A percentile compares a stretch with the other conserved stretches of the same genome.
phyloP scores from a whole-genome alignment of 2,797 vertebrate genomes.

The Cyprinella venusta region DNA sequence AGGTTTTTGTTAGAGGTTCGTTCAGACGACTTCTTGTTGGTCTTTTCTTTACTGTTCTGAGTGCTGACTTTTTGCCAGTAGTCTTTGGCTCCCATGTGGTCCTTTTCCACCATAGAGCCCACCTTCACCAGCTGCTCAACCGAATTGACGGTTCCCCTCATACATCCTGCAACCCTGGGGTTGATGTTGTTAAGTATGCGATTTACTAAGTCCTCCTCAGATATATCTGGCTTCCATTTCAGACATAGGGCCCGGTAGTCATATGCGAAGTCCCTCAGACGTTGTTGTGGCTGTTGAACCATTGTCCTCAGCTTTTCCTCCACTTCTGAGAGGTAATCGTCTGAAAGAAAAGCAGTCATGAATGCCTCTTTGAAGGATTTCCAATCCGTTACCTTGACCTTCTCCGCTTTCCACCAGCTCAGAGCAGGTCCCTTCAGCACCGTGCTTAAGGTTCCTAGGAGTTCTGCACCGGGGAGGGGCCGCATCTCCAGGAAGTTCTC shows the following conservation, averaged over 20 bases:
- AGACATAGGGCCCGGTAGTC: background rate
- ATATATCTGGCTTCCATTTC: background rate
- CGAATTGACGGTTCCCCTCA: background rate
- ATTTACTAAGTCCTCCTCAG: background rate
- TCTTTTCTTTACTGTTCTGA: too few relatives aligned
- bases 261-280: background rate
- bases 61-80: too few relatives aligned
- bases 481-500: background rate
- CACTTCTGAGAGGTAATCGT: background rate
- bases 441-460: background rate
- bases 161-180: background rate
- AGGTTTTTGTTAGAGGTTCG: background rate
- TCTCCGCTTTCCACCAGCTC: background rate
- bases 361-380: background rate
- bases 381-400: background rate
- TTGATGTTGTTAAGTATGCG: background rate
- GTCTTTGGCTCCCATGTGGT: too few relatives aligned
- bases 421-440: background rate
- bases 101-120: background rate
- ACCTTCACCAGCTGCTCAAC: background rate
- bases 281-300: background rate
- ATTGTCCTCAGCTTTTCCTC: background rate
- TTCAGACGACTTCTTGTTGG: background rate
- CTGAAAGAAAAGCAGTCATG: background rate
- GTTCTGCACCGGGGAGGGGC: background rate